Conservation (phyloP, 2,888 invertebrate genomes). For the Diaperis boleti region DNA sequence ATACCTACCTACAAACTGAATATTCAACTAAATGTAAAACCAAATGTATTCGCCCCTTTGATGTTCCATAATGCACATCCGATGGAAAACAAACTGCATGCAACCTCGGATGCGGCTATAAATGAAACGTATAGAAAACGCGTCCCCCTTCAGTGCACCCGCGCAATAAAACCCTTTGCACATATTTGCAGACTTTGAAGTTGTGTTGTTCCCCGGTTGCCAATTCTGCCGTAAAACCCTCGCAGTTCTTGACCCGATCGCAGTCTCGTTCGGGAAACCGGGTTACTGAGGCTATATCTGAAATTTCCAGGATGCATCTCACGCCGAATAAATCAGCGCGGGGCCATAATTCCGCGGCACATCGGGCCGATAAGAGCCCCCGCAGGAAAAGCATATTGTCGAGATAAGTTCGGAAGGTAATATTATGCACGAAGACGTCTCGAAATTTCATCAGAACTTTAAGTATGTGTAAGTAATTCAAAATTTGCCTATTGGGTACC, state of each 20-base stretch:
- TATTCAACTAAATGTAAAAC: too few relatives aligned
- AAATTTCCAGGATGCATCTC: conserved; percentile 11
- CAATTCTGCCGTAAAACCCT: neutral
- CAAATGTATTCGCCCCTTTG: neutral
- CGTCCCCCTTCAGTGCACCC: neutral
- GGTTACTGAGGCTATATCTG: conserved; percentile 7
- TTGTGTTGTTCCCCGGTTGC: neutral
- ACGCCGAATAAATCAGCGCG: conserved; percentile 12
- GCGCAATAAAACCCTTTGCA: neutral
- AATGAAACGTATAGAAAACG: neutral
- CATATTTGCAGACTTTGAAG: neutral
- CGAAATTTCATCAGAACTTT: conserved; percentile 30
- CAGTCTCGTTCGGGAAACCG: neutral
- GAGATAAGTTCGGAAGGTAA: conserved; percentile 23
- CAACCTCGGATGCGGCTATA: neutral
- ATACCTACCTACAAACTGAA: too few relatives aligned
- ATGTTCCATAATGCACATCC: neutral
- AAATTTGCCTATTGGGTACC: conserved; percentile 28
- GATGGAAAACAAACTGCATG: neutral
- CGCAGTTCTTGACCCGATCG: conserved; percentile 1
- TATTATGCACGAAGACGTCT: conserved; percentile 18
- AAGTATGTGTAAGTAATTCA: conserved; percentile 30
- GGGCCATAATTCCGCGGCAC: conserved; percentile 8
- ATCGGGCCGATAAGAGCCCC: conserved; percentile 17
- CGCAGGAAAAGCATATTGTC: conserved; percentile 13